Conservation (phyloP, 2,113 vertebrate genomes). For the Chaenocephalus aceratus region DNA sequence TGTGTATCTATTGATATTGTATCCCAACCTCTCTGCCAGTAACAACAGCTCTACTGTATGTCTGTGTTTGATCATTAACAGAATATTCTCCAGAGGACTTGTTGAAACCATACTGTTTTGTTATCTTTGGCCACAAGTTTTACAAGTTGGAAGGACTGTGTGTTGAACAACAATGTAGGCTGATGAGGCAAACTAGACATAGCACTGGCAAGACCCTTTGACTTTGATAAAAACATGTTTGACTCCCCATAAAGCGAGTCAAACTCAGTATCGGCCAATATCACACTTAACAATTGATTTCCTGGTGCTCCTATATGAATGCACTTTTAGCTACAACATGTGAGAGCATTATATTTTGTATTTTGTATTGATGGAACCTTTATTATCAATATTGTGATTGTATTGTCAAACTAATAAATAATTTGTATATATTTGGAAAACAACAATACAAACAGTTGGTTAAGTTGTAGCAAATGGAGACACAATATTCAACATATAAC, state of each 20-base stretch:
- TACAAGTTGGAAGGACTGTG: neutral
- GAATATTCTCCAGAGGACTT: conserved; percentile 18
- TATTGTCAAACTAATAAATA: conserved; percentile 75
- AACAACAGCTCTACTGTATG: conserved; percentile 22
- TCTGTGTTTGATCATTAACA: conserved; percentile 26
- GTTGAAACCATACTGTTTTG: conserved; percentile 15
- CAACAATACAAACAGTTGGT: conserved; percentile 61
- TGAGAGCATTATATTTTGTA: conserved; percentile 16
- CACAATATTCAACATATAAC: conserved; percentile 57
- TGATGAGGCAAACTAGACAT: neutral
- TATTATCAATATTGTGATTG: conserved; percentile 64
- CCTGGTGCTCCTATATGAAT: conserved; percentile 11
- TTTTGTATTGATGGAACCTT: conserved; percentile 47
- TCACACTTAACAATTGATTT: conserved; percentile 1
- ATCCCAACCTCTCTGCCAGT: conserved; percentile 15
- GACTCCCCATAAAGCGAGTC: conserved; percentile 3
- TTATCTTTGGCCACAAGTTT: neutral
- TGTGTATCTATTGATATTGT: conserved; percentile 1
- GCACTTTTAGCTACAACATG: conserved; percentile 17
- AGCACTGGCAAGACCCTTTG: neutral
- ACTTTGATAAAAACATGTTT: conserved; percentile 15
- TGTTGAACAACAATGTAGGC: neutral
- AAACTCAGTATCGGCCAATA: conserved; percentile 6
- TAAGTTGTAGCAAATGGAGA: conserved; percentile 59
- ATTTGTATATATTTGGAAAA: conserved; percentile 52